These are phyloP conservation scores for Clunio marinus DNA, from an alignment of 2,888 invertebrate species.

Conservation along the genomic window DNA sequence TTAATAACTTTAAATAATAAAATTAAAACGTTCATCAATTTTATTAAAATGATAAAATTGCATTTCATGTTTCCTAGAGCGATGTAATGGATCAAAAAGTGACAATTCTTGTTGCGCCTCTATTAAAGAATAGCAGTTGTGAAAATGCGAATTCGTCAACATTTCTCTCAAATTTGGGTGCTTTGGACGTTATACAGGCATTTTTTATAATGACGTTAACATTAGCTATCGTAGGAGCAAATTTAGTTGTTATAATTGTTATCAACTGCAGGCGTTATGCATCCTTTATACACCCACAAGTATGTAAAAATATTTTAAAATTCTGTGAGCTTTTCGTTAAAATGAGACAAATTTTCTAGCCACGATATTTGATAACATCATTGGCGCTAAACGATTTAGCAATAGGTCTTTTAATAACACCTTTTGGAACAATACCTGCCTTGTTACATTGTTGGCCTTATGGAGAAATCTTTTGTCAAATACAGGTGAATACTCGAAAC, in stretches of 20 bases:
- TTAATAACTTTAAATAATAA: no score
- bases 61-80: not conserved
- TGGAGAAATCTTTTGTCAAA: slow-evolving; percentile 84
- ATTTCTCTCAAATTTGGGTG: slow-evolving; percentile 60
- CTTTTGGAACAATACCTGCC: slow-evolving; percentile 78
- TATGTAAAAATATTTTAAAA: no score
- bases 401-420: slow-evolving; percentile 80
- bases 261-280: slow-evolving; percentile 78
- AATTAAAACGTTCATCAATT: no score
- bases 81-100: slow-evolving; percentile 53
- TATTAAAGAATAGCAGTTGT: slow-evolving; percentile 79
- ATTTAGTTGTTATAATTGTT: slow-evolving; percentile 74
- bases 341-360: slow-evolving; percentile 54
- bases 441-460: slow-evolving; percentile 87
- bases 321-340: not conserved
- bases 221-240: slow-evolving; percentile 73
- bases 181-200: slow-evolving; percentile 71
- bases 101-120: slow-evolving; percentile 72
- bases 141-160: slow-evolving; percentile 61
- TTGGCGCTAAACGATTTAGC: slow-evolving; percentile 82
- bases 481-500: slow-evolving; percentile 64
- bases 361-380: slow-evolving; percentile 80
- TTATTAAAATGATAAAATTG: no score
- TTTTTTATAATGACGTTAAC: slow-evolving; percentile 71
- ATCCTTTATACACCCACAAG: slow-evolving; percentile 84